Base-by-base conservation (phyloP, 2,797 vertebrate species). In the Intellagama lesueurii region DNA sequence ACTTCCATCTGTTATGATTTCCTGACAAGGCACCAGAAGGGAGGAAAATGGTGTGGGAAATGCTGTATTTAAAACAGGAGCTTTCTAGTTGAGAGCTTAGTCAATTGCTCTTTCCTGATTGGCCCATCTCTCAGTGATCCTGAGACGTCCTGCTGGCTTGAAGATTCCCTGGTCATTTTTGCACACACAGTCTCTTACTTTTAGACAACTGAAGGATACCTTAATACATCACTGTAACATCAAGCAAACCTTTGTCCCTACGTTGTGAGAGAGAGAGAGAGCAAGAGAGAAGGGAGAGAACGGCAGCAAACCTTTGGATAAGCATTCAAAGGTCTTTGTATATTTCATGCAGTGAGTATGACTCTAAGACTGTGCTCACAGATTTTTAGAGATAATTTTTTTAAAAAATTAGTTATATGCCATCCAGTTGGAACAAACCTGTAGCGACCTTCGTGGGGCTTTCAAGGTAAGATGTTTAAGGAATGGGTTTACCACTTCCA, bases 1-100 rank as follows among this genome's bases (percentile, higher is more conserved):
- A 24, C 26, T 47, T 82, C 56, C 40, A 66, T 69, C 24, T 77
- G 60, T 82, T 90, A 81, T 56, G 26, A 69, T 86, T 82, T 76
- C 26, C 68, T 77, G 72, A 56, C 69, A 81, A 68, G 40, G 56
- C 14, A 35, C 32, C 40, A 47, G 44, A 35, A n/a, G 22, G 44
- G 35, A 44, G 52, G 52, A 24, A 30, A 56, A 77, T 32, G 69
- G 28, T 68, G 5, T 32, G 19, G 32, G 32, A 26, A 60, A 47
- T 17, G 14, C 32, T 19, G 30, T 40, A 70, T 70, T 24, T 73
- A 22, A 72, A 60, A 22, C 24, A 6, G 17, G n/a, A 40, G 19
- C 28, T 85, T 79, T 85, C 68, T 64, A 85, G 69, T 76, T 47
- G 73, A 44, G 8, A 12, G 7, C 26, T 32, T 5, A 14, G 44